Evolutionary conservation across 2,797 vertebrate species (phyloP).

Genomic region (Amazonetta brasiliensis): DNA sequence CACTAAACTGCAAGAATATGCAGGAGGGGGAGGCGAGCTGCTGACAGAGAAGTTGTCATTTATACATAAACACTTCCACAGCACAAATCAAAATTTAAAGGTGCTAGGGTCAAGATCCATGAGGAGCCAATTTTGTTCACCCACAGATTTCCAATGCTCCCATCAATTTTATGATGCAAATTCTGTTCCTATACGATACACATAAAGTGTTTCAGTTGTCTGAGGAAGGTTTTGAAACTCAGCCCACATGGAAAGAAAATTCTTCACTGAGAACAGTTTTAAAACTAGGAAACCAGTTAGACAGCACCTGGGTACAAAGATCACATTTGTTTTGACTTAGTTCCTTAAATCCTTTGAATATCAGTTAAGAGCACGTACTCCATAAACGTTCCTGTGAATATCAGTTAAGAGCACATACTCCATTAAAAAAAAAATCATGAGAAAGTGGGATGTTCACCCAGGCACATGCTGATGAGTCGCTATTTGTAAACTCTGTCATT

Average conservation of each 20-base stretch:
- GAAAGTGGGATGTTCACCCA: neutral
- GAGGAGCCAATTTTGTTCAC: neutral
- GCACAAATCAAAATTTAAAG: neutral
- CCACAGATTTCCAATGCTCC: neutral
- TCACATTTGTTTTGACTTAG: conserved; percentile 50
- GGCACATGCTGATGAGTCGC: neutral
- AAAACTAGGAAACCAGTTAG: conserved; percentile 3
- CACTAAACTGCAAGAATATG: neutral
- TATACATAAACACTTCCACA: neutral
- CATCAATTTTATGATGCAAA: neutral
- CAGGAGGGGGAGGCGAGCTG: neutral
- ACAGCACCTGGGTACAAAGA: conserved; percentile 33
- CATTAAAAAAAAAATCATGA: neutral
- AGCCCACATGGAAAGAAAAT: neutral
- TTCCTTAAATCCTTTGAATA: conserved; percentile 24
- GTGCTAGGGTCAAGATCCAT: neutral
- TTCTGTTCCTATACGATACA: neutral
- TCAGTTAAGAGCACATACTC: neutral
- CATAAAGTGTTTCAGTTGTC: neutral
- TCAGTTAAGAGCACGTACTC: neutral
- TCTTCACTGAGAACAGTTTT: neutral
- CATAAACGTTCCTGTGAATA: neutral
- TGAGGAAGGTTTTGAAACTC: neutral
- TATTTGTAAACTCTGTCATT: neutral
- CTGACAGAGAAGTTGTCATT: neutral